Evolutionary conservation across 2,113 vertebrate genomes (phyloP), one percentile per base, ranked within the genome.

Genomic region (Xyliphius kryptos): DNA sequence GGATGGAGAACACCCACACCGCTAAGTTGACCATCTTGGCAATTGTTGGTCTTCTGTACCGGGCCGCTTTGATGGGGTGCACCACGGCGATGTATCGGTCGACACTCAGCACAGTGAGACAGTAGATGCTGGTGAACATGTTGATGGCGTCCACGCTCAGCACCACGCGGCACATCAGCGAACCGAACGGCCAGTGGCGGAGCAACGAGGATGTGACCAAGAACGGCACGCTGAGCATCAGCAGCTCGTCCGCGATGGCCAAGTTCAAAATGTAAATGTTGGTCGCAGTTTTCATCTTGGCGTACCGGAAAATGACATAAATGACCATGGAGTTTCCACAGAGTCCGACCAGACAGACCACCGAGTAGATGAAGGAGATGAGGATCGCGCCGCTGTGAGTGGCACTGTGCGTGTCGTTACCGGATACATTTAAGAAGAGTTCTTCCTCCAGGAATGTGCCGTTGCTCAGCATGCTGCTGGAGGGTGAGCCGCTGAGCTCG

Each of bases 111-210:
- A 94, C 91, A 0, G 91, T 93, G 71, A 94, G 83, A 74, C 91
- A 92, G 76, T 92, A 94, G 77, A 94, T 89, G 79, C 91, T 94
- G 77, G 91, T 94, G 82, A 94, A 94, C 91, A 94, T 94, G 79
- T 94, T 94, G 82, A 93, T 89, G n/a, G 90, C 91, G 75, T 94
- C 91, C 76, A 93, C 88, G 3, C 91, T 94, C 75, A 94, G 86
- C 69, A 94, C 89, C 67, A 94, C 81, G 48, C 91, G 91, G 74
- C 91, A 94, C 55, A 94, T 86, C 26, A 92, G 81, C 0, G 91
- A 87, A 15, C 91, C 91, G 72, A 94, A 94, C 20, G 91, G 91
- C 91, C 91, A 94, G 82, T 94, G 91, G 71, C 85, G 90, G 65
- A 94, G 85, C 71, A 92, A 56, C 2, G 91, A 91, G 56, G 91